These are phyloP conservation scores for Pomacea canaliculata DNA, from an alignment of 2,888 invertebrate genomes.

Conservation along the genomic window DNA sequence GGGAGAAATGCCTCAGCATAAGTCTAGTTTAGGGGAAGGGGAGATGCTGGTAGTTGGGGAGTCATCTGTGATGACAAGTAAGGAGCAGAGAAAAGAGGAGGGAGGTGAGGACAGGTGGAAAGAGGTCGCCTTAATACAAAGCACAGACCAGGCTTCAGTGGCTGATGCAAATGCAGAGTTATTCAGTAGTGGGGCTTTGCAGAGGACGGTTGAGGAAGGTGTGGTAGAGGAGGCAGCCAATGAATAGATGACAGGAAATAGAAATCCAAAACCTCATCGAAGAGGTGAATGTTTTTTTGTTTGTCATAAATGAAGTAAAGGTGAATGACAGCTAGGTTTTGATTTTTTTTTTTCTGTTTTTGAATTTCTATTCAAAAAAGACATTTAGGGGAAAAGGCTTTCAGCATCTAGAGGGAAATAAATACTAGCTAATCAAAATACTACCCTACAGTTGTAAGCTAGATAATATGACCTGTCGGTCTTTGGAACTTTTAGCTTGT, in stretches of 20 bases:
- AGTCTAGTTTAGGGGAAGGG: background rate
- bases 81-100: background rate
- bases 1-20: background rate
- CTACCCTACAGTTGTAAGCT: no score
- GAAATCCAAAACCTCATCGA: conserved; percentile 4
- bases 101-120: background rate
- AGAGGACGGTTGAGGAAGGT: conserved; percentile 22
- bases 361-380: no score
- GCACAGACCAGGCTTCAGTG: conserved; percentile 1
- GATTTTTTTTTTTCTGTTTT: no score
- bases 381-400: no score
- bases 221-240: conserved; percentile 24
- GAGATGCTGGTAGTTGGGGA: background rate
- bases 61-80: background rate
- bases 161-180: background rate
- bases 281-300: background rate
- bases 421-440: no score
- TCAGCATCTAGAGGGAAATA: no score
- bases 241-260: conserved; percentile 17
- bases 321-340: no score
- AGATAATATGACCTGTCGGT: no score
- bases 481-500: no score
- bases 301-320: no score
- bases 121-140: background rate
- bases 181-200: background rate